These are phyloP conservation scores for Celastrina argiolus DNA, from an alignment of 2,888 invertebrate genomes.

Conservation along the genomic window DNA sequence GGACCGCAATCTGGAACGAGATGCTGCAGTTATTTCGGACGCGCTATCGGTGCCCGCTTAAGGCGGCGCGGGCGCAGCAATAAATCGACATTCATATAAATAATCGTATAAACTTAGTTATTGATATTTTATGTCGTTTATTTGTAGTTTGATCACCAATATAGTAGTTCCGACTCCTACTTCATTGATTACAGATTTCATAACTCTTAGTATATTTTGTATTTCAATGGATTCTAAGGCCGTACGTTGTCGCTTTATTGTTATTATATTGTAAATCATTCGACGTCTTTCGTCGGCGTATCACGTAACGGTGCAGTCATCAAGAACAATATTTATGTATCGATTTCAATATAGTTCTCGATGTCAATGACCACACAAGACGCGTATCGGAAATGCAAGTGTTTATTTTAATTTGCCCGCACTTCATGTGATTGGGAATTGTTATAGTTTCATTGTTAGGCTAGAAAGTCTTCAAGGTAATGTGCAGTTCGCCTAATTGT, in stretches of 20 bases:
- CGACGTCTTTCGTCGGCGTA: background rate
- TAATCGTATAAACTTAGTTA: slow-evolving; percentile 52
- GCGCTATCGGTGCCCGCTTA: slow-evolving; percentile 63
- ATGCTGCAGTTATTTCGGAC: slow-evolving; percentile 70
- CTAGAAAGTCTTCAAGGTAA: background rate
- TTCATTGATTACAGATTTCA: background rate
- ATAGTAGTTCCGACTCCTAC: slow-evolving; percentile 15
- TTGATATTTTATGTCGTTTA: slow-evolving; percentile 42
- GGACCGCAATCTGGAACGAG: slow-evolving; percentile 52
- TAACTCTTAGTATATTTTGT: background rate
- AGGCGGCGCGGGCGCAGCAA: slow-evolving; percentile 47
- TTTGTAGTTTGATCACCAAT: slow-evolving; percentile 25
- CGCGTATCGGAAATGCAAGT: slow-evolving; percentile 4
- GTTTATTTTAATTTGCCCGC: slow-evolving; percentile 9
- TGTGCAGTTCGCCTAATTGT: no score
- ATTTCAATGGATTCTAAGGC: background rate
- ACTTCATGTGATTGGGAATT: slow-evolving; percentile 15
- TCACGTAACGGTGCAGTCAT: background rate
- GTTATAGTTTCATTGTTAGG: background rate
- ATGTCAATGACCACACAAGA: slow-evolving; percentile 11
- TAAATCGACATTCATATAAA: slow-evolving; percentile 54
- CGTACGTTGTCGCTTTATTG: slow-evolving; percentile 3
- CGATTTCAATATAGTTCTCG: slow-evolving; percentile 12
- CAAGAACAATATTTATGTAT: background rate
- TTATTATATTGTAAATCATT: background rate